phyloP scores from a whole-genome alignment of 2,888 invertebrate species.

The Cosmorhoe ocellata region DNA sequence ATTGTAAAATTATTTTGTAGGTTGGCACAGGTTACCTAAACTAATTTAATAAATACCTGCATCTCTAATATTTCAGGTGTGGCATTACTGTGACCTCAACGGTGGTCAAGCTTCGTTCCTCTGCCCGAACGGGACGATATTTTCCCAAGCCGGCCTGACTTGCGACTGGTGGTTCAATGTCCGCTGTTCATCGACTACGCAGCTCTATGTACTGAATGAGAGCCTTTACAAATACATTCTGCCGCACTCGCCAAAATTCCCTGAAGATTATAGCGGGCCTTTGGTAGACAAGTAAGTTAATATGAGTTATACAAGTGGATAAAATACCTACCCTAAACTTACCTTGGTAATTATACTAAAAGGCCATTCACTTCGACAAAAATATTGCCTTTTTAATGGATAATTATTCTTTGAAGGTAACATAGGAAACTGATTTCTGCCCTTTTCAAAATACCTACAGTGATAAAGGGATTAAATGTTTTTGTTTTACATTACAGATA shows the following conservation, averaged over 20 bases:
- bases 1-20: too few species aligned
- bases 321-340: too few species aligned
- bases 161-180: conserved; percentile 98
- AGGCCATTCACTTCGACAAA: too few species aligned
- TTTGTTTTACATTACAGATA: conserved; percentile 80
- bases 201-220: conserved; percentile 93
- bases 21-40: too few species aligned
- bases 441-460: too few species aligned
- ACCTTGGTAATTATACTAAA: too few species aligned
- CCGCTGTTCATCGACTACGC: conserved; percentile 90
- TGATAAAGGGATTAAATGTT: too few species aligned
- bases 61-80: conserved; percentile 87
- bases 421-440: background rate
- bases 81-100: conserved; percentile 96
- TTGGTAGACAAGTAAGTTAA: conserved; percentile 89
- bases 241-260: conserved; percentile 93
- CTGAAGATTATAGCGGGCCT: conserved; percentile 94
- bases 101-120: conserved; percentile 95
- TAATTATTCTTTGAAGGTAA: background rate
- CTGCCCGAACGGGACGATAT: conserved; percentile 95
- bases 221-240: conserved; percentile 93
- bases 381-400: conserved; percentile 2
- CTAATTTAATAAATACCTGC: background rate
- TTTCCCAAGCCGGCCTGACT: conserved; percentile 93
- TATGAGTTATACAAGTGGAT: too few species aligned